phyloP scores from a whole-genome alignment of 2,113 vertebrate genomes.

The Catharus bicknelli region DNA sequence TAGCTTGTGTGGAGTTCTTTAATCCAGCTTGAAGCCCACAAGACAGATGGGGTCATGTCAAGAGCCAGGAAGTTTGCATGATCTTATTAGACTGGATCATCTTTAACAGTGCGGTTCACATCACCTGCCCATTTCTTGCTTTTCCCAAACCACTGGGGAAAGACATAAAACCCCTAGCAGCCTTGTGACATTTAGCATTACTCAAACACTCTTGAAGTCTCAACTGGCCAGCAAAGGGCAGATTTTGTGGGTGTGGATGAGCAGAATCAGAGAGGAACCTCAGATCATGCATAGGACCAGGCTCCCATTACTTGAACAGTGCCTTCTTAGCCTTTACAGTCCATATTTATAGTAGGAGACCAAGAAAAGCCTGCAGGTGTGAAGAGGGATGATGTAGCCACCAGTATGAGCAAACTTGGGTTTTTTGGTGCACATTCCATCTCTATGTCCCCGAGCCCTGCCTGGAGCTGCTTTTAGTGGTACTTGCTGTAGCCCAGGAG shows the following conservation, averaged over 20 bases:
- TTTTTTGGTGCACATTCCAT: background rate
- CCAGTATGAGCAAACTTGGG: background rate
- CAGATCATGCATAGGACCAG: fast-evolving
- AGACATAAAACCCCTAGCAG: background rate
- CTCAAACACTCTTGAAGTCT: background rate
- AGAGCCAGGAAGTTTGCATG: background rate
- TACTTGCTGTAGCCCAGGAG: background rate
- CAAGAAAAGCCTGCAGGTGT: background rate
- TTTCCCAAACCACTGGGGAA: background rate
- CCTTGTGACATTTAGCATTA: background rate
- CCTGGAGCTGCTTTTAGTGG: background rate
- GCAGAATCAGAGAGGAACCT: background rate
- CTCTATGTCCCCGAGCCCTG: background rate
- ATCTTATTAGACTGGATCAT: background rate
- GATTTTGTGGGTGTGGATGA: background rate
- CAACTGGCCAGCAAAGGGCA: background rate
- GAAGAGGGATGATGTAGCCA: background rate
- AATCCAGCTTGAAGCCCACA: background rate
- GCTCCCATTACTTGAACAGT: background rate
- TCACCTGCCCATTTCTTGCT: background rate
- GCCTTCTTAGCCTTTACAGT: background rate
- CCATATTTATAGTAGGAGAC: background rate
- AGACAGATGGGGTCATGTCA: background rate
- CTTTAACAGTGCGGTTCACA: background rate
- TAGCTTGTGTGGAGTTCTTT: background rate